A percentile compares a stretch with the other conserved stretches of the same genome.
Evolutionary conservation across 2,888 invertebrate species (phyloP).

Genomic region (Parasteatoda lunata): DNA sequence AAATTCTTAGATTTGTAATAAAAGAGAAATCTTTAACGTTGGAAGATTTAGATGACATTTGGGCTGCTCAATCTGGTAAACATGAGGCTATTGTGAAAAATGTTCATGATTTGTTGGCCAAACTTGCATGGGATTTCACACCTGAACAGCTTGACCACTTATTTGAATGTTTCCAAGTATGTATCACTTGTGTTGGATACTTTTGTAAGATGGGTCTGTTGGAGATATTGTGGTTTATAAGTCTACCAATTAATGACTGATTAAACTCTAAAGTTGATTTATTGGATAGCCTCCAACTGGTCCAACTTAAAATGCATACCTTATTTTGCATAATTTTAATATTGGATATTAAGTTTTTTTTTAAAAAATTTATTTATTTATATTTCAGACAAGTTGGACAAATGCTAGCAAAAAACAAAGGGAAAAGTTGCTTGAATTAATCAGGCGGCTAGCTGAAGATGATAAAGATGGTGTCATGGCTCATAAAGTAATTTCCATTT

Average conservation of each 20-base stretch:
- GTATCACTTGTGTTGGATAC: conserved; percentile 64
- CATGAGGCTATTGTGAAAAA: conserved; percentile 99
- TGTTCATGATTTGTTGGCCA: conserved; percentile 95
- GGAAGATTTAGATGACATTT: conserved; percentile 94
- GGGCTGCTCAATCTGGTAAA: conserved; percentile 97
- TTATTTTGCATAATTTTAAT: too few relatives aligned
- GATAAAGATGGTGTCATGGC: conserved; percentile 99
- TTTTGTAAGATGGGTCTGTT: neutral
- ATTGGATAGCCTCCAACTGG: too few relatives aligned
- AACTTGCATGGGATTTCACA: conserved; percentile 98
- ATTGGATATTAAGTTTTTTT: too few relatives aligned
- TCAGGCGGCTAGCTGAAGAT: conserved; percentile 95
- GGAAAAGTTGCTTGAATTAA: conserved; percentile 94
- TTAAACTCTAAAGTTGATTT: too few relatives aligned
- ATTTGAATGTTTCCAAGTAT: conserved; percentile 95
- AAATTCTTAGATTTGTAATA: conserved; percentile 96
- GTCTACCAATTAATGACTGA: too few relatives aligned
- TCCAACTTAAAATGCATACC: too few relatives aligned
- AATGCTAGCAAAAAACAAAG: conserved; percentile 96
- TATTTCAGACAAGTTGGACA: conserved; percentile 85
- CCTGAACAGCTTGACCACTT: conserved; percentile 97
- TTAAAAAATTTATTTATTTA: neutral
- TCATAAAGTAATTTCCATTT: conserved; percentile 82
- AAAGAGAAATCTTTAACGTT: conserved; percentile 86
- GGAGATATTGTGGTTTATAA: too few relatives aligned